Base-by-base conservation (phyloP, 1,140 invertebrate species). In the Megalopta genalis region DNA sequence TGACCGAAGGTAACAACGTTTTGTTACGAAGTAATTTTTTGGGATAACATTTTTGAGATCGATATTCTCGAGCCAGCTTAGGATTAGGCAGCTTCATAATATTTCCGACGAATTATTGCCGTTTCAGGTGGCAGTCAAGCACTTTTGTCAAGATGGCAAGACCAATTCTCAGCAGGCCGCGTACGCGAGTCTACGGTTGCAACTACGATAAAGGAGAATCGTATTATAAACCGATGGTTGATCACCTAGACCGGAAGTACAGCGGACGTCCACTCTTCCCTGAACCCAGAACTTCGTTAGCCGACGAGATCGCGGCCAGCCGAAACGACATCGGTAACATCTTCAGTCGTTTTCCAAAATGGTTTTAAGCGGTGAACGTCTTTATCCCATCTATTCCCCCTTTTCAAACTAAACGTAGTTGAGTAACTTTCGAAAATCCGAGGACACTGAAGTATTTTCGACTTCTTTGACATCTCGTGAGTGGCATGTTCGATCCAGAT, bases 181-280 rank as follows among this genome's bases (percentile, higher is more conserved):
- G 96, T 72, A 96, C 96, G 14, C 95, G 95, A 89, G 95, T 97
- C 80, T 97, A 97, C 88, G 95, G 96, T 87, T 96, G 96, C 90
- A 97, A 97, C 88, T 96, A 96, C 91, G 95, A 96, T 91, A 96
- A 96, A 89, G 96, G 96, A 62, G 95, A 96, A 89, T 96, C 95
- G 83, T 96, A 96, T 89, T 97, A 97, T 92, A 95, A 95, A 80
- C 94, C 95, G 18, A 95, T 96, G 83, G 93, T 97, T 27, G 95
- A 96, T 89, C 93, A 95, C 73, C 90, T 97, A 84, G 96, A 97
- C 89, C 94, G 95, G 72, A 96, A 96, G 90, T 94, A 94, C 83
- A 94, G 95, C 46, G 93, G 93, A 5, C 91, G 90, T 63, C 94
- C 90, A 66, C 89, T 92, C 57, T 94, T 93, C 57, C 89, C 93